Conservation (phyloP, 2,113 vertebrate species). For the Ciconia boyciana region DNA sequence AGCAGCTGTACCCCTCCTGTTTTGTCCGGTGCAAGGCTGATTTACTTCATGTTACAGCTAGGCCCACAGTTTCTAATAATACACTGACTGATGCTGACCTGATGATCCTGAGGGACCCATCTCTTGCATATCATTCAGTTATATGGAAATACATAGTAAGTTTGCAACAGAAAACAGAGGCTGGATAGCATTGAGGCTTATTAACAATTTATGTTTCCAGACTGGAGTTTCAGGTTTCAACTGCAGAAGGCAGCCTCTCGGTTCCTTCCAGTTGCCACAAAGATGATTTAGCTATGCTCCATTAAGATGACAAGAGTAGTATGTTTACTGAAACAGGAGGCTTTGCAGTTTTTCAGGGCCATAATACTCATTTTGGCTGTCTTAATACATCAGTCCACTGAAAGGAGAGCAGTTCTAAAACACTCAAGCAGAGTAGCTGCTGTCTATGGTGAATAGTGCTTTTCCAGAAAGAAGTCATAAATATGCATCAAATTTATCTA, state of each 20-base stretch:
- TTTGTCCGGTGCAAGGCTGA: not conserved
- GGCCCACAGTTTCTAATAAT: not conserved
- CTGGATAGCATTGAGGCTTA: not conserved
- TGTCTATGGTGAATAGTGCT: not conserved
- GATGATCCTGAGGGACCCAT: not conserved
- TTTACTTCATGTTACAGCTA: not conserved
- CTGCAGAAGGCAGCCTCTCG: not conserved
- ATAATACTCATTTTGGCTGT: not conserved
- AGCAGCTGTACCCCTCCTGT: not conserved
- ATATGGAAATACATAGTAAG: not conserved
- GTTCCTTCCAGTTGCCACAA: conserved; percentile 15
- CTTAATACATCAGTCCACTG: not conserved
- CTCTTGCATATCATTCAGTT: not conserved
- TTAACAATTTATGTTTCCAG: conserved; percentile 54
- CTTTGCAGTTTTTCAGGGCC: not conserved
- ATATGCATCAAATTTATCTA: not conserved
- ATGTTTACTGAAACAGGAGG: conserved; percentile 9
- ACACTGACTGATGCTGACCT: not conserved
- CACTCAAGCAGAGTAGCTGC: not conserved
- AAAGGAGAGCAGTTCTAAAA: not conserved
- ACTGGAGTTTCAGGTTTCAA: conserved; percentile 18
- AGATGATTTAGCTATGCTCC: conserved; percentile 29
- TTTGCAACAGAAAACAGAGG: not conserved
- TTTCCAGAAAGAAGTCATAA: conserved; percentile 17
- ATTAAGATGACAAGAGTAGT: conserved; percentile 19